Evolutionary conservation across 1,140 invertebrate species (phyloP).

Genomic region (Aphis craccivora): DNA sequence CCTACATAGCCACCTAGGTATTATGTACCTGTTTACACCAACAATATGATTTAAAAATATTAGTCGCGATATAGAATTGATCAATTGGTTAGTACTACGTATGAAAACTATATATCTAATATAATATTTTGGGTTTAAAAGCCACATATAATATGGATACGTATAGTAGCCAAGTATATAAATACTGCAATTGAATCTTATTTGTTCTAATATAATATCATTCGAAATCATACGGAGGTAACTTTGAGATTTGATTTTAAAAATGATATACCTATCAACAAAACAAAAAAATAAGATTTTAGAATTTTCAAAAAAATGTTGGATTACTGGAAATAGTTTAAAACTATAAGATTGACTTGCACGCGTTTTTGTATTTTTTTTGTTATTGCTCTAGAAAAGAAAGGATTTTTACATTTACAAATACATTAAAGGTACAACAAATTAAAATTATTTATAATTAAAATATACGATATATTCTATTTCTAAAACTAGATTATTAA

Average conservation of each 20-base stretch:
- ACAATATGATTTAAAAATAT: too few relatives aligned
- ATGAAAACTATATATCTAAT: background rate
- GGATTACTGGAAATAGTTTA: background rate
- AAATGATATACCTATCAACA: background rate
- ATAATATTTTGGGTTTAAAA: background rate
- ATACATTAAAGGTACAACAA: too few relatives aligned
- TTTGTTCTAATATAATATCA: background rate
- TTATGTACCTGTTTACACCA: too few relatives aligned
- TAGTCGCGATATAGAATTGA: too few relatives aligned
- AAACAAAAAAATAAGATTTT: background rate
- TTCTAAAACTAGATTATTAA: too few relatives aligned
- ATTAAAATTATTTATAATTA: too few relatives aligned
- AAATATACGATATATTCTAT: too few relatives aligned
- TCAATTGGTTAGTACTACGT: too few relatives aligned
- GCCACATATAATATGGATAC: background rate
- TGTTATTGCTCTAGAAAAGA: too few relatives aligned
- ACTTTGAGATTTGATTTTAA: background rate
- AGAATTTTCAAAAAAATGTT: background rate
- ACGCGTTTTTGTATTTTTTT: background rate
- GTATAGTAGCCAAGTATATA: background rate
- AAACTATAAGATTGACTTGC: background rate
- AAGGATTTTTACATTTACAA: too few relatives aligned
- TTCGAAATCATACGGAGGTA: background rate
- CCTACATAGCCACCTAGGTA: too few relatives aligned
- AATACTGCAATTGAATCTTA: background rate